Base-by-base conservation (phyloP, 2,797 vertebrate genomes). In the Novumbra hubbsi region DNA sequence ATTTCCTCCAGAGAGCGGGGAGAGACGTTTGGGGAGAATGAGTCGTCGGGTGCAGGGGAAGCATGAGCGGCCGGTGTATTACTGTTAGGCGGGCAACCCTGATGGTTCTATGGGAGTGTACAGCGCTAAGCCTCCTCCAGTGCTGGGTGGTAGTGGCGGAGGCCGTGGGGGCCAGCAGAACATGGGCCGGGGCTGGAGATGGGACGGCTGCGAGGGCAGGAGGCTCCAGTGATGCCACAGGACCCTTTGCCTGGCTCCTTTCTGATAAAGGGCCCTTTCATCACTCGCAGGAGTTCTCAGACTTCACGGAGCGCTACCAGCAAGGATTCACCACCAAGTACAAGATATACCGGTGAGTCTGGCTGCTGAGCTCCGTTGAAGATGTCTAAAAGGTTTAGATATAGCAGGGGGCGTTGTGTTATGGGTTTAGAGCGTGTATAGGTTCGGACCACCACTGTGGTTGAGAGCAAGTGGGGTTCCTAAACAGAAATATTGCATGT, bases 91-190 rank as follows among this genome's bases (percentile, higher is more conserved):
- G 92, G 92, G 84, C 93, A 94, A 94, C 94, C 95, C 95, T 97
- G 95, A 98, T 98, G 97, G 95, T 96, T 97, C 95, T 95, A 97
- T 98, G 96, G 96, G 94, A 95, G 95, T 96, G 95, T 91, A 93
- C 96, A 89, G 94, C 95, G 85, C 92, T 97, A 93, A 96, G 95
- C 96, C 95, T 91, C 86, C 90, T 97, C 92, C 95, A 95, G 92
- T 95, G 88, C 90, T 91, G 92, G 88, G 86, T 90, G 90, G 90
- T 95, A 87, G 90, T 89, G 0, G 94, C 94, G 88, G 92, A 94
- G 91, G 87, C 78, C 71, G 94, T 94, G 87, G 92, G 94, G 91
- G 88, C 78, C 66, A 84, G 86, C 7, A 38, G 32, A 1, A 84
- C 78, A 4, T 88, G 91, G 17, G 45, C n/a, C 8, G 73, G 24